Percentiles rank a stretch among this genome's conserved stretches.
phyloP scores from a whole-genome alignment of 2,113 vertebrate species.

The Pteruthius melanotis region DNA sequence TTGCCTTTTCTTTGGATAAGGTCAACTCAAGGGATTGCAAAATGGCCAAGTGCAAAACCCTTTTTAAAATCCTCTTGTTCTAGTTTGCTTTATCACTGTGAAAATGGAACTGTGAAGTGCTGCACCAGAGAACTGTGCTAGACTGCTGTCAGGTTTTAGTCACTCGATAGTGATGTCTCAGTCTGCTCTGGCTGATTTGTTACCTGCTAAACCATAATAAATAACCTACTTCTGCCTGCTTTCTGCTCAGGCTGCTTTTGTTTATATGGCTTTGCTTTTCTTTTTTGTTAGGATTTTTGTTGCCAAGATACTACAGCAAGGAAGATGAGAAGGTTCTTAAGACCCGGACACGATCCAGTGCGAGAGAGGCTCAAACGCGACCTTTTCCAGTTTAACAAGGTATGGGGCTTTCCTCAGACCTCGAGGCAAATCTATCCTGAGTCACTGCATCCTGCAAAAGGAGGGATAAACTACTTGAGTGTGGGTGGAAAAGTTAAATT shows the following conservation, averaged over 20 bases:
- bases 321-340: slow-evolving; percentile 93
- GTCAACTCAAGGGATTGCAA: background rate
- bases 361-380: slow-evolving; percentile 91
- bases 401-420: slow-evolving; percentile 12
- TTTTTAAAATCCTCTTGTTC: background rate
- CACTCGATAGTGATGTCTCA: background rate
- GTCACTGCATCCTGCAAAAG: background rate
- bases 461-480: background rate
- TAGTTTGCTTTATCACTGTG: background rate
- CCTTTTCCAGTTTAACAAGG: slow-evolving; percentile 97
- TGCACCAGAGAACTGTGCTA: background rate
- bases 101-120: background rate
- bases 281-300: slow-evolving; percentile 27
- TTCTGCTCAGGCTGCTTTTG: background rate
- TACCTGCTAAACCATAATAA: slow-evolving; percentile 19
- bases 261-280: background rate
- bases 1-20: background rate
- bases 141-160: slow-evolving; percentile 13
- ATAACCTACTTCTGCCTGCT: slow-evolving; percentile 20
- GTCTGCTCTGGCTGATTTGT: background rate
- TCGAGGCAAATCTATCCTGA: background rate
- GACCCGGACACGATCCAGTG: slow-evolving; percentile 88
- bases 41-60: background rate
- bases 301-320: slow-evolving; percentile 28
- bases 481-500: slow-evolving; percentile 29